phyloP scores from a whole-genome alignment of 2,888 invertebrate species.

The Allophyes oxyacanthae region DNA sequence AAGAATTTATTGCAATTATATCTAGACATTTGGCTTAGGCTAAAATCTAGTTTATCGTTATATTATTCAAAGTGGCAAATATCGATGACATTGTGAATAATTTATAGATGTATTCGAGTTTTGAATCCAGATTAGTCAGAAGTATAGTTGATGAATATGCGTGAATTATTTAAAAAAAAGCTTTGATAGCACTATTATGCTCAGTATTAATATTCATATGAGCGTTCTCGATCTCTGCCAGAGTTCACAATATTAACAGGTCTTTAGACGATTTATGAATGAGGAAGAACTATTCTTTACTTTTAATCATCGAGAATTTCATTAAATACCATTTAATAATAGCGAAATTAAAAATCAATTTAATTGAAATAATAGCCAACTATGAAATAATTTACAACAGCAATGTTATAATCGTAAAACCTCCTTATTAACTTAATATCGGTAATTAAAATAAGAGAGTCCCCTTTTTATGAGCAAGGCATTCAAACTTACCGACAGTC shows the following conservation, averaged over 20 bases:
- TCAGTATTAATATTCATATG: too few species aligned
- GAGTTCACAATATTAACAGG: too few species aligned
- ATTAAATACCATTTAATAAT: neutral
- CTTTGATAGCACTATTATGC: neutral
- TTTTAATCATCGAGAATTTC: neutral
- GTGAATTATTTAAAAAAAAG: neutral
- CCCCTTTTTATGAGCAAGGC: conserved; percentile 32
- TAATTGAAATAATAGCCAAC: conserved; percentile 13
- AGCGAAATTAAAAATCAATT: conserved; percentile 11
- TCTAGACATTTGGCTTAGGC: conserved; percentile 21
- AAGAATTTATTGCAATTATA: conserved; percentile 42
- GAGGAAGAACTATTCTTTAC: neutral
- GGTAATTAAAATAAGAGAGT: conserved; percentile 48
- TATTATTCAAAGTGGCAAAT: conserved; percentile 41
- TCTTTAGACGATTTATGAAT: too few species aligned
- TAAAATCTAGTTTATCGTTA: conserved; percentile 44
- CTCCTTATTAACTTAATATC: conserved; percentile 42
- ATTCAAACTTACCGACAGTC: conserved; percentile 42
- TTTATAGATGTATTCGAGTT: conserved; percentile 38
- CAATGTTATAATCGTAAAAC: conserved; percentile 45
- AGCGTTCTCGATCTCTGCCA: too few species aligned
- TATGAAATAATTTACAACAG: conserved; percentile 33
- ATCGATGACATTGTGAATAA: conserved; percentile 42
- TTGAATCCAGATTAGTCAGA: conserved; percentile 24
- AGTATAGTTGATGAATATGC: conserved; percentile 4